Conservation (phyloP, 2,888 invertebrate genomes). For the Strigamia transsilvanica region DNA sequence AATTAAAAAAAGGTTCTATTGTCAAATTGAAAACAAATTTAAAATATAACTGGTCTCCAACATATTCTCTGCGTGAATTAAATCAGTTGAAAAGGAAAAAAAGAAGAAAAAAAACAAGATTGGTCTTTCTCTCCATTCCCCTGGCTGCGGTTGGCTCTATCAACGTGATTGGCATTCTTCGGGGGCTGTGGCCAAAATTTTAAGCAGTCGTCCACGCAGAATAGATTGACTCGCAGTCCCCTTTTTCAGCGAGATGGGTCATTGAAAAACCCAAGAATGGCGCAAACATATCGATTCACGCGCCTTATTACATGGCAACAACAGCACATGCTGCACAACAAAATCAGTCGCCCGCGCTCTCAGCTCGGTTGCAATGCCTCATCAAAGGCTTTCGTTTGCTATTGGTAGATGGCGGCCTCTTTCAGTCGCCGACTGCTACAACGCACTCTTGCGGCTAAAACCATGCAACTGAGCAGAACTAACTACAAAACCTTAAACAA, state of each 20-base stretch:
- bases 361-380: conserved; percentile 9
- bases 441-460: conserved; percentile 25
- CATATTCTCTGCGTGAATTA: neutral
- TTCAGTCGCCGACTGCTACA: conserved; percentile 36
- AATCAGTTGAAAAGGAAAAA: neutral
- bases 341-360: conserved; percentile 24
- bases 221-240: conserved; percentile 33
- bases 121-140: conserved; percentile 42
- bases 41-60: neutral
- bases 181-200: conserved; percentile 48
- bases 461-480: conserved; percentile 5
- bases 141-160: conserved; percentile 39
- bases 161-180: conserved; percentile 48
- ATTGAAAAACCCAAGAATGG: conserved; percentile 31
- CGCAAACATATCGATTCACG: conserved; percentile 36
- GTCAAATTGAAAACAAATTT: neutral
- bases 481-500: conserved; percentile 4
- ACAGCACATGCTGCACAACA: conserved; percentile 36
- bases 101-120: conserved; percentile 1
- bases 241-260: conserved; percentile 28
- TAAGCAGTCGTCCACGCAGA: conserved; percentile 45
- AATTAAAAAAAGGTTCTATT: neutral
- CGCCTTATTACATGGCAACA: conserved; percentile 5
- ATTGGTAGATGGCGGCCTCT: conserved; percentile 50
- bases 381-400: conserved; percentile 36